phyloP scores from a whole-genome alignment of 2,797 vertebrate species.

The Nyctibius grandis region DNA sequence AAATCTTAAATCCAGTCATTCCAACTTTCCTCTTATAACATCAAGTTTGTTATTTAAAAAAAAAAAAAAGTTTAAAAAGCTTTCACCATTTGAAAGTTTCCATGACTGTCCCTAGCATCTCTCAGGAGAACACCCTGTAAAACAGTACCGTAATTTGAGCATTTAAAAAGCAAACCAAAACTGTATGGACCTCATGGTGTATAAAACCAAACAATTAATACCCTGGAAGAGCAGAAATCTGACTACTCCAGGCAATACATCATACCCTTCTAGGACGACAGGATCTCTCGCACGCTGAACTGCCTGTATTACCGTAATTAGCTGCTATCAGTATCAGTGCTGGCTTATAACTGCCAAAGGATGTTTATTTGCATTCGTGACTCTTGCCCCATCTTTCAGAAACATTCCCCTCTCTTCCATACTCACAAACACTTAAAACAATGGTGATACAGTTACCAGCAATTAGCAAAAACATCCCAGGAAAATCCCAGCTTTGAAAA shows the following conservation, averaged over 20 bases:
- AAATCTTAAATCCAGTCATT: background rate
- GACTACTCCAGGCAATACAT: background rate
- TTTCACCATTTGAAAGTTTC: background rate
- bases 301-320: fast-evolving
- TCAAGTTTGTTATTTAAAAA: background rate
- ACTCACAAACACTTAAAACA: background rate
- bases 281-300: fast-evolving
- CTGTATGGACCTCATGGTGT: background rate
- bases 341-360: background rate
- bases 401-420: background rate
- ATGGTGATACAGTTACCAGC: fast-evolving
- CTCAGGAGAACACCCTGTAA: background rate
- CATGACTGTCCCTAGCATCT: background rate
- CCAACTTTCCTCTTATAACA: background rate
- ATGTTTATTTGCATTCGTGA: background rate
- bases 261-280: background rate
- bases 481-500: background rate
- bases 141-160: fast-evolving
- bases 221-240: background rate
- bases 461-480: background rate
- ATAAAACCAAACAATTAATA: background rate
- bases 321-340: background rate
- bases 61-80: background rate
- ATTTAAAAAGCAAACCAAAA: background rate
- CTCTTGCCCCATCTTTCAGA: background rate